phyloP scores from a whole-genome alignment of 2,113 vertebrate species.

The Lontra canadensis region DNA sequence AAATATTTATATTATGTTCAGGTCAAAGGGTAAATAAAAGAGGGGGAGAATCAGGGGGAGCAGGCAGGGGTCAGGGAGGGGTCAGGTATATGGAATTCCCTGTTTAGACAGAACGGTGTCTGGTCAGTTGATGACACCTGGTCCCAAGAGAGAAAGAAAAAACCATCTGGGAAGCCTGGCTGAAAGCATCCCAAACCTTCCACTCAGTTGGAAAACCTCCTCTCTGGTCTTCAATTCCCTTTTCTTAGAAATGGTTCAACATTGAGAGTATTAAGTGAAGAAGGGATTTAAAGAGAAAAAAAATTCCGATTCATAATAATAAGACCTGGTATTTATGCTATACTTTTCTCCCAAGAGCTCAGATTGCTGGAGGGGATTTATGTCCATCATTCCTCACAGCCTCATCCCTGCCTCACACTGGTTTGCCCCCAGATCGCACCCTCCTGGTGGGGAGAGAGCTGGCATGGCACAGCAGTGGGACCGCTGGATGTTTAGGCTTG shows the following conservation, averaged over 20 bases:
- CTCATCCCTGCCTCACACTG: not conserved
- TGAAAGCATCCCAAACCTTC: not conserved
- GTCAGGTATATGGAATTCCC: slow-evolving; percentile 64
- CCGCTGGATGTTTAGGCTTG: not conserved
- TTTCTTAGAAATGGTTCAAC: slow-evolving; percentile 59
- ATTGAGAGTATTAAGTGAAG: not conserved
- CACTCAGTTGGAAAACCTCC: not conserved
- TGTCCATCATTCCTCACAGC: not conserved
- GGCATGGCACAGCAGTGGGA: no score
- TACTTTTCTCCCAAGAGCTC: slow-evolving; percentile 56
- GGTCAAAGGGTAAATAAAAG: slow-evolving; percentile 62
- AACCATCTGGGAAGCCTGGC: not conserved
- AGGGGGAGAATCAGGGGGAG: not conserved
- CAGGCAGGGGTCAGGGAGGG: slow-evolving; percentile 30
- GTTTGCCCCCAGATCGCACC: not conserved
- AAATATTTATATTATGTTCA: slow-evolving; percentile 67
- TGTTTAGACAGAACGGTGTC: slow-evolving; percentile 63
- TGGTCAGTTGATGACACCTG: slow-evolving; percentile 22
- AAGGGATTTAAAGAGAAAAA: slow-evolving; percentile 39
- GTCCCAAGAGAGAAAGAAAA: not conserved
- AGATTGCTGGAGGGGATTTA: not conserved
- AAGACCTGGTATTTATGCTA: slow-evolving; percentile 18
- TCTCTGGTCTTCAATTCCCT: not conserved
- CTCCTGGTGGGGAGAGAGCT: not conserved
- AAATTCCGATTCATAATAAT: slow-evolving; percentile 24